phyloP scores from a whole-genome alignment of 2,888 invertebrate species.

The Euplexia lucipara region DNA sequence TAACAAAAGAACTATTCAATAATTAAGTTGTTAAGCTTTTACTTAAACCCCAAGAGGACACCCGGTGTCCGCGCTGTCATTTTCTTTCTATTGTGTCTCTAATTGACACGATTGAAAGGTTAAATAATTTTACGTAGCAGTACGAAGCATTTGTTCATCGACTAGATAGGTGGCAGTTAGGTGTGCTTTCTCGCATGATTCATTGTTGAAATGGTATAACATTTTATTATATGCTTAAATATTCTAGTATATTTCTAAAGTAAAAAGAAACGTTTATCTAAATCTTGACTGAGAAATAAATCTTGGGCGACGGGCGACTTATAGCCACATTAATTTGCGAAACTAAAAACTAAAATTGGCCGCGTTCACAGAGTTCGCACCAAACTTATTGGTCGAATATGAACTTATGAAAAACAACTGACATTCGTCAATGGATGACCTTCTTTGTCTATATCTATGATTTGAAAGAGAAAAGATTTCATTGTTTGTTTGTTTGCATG shows the following conservation, averaged over 20 bases:
- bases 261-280: not conserved
- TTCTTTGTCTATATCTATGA: too few relatives aligned
- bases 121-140: not conserved
- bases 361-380: too few relatives aligned
- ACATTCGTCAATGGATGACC: too few relatives aligned
- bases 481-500: too few relatives aligned
- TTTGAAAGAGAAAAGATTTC: too few relatives aligned
- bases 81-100: too few relatives aligned
- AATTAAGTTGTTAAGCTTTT: too few relatives aligned
- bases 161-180: not conserved
- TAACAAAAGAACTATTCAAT: slow-evolving; percentile 28
- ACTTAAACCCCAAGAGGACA: too few relatives aligned
- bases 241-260: not conserved
- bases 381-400: too few relatives aligned
- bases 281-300: not conserved
- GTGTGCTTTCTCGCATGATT: not conserved
- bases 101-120: too few relatives aligned
- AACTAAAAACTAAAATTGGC: not conserved
- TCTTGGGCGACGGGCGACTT: not conserved
- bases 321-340: not conserved
- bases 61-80: too few relatives aligned
- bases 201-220: not conserved
- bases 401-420: too few relatives aligned
- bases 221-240: not conserved
- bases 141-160: not conserved